Conservation (phyloP, 2,113 vertebrate genomes). For the Nothoprocta perdicaria region DNA sequence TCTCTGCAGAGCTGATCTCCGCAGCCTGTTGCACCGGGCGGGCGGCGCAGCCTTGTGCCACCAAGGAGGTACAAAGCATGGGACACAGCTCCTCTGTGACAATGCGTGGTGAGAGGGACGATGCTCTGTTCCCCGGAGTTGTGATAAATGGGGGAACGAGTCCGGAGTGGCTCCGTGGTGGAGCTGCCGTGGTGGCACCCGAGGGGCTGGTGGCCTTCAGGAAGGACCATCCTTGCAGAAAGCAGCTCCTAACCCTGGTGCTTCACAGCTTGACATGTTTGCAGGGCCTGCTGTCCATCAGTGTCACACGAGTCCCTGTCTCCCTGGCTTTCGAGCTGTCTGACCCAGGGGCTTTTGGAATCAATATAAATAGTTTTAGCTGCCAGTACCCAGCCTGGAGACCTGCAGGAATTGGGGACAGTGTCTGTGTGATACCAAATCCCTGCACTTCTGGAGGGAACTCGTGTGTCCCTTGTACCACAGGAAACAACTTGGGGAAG, state of each 20-base stretch:
- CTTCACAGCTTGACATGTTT: neutral
- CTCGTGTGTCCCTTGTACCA: neutral
- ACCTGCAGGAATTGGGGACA: neutral
- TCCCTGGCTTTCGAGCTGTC: neutral
- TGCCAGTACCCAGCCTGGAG: neutral
- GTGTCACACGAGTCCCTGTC: neutral
- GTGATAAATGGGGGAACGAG: neutral
- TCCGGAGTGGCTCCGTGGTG: rapidly evolving
- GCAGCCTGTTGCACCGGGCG: conserved; percentile 40
- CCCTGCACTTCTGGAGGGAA: neutral
- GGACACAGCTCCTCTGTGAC: neutral
- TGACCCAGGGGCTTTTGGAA: neutral
- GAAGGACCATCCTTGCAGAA: neutral
- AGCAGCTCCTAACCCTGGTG: neutral
- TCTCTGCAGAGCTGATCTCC: conserved; percentile 25
- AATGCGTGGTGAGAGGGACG: neutral
- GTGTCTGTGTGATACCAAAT: neutral
- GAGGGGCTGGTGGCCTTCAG: neutral
- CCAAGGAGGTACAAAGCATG: too few species aligned
- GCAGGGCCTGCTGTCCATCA: neutral
- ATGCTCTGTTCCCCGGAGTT: neutral
- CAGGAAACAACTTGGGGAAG: neutral
- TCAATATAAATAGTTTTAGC: neutral
- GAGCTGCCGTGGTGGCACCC: neutral
- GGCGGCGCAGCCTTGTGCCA: neutral